Base-by-base conservation (phyloP, 2,888 invertebrate species). In the Hybos culiciformis region DNA sequence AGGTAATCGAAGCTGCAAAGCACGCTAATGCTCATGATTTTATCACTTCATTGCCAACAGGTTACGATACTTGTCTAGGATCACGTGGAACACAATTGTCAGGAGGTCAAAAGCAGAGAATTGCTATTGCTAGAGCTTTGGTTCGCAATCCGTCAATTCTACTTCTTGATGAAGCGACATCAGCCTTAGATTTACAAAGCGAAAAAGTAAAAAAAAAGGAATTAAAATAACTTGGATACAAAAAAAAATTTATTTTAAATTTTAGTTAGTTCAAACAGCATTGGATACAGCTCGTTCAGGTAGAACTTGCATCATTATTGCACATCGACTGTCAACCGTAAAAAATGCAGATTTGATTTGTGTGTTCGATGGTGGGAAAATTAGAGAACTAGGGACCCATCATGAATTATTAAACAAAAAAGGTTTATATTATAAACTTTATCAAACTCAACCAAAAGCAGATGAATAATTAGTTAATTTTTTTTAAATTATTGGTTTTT, bases 41-140 rank as follows among this genome's bases (percentile, higher is more conserved):
- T 54, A 80, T 88, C 40, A 66, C 75, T 20, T 73, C 78, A 4
- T 60, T 87, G 47, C 87, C 87, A 9, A 59, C 81, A 76, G 81
- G 80, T 12, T 84, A 85, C 57, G 76, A 83, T 11, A 84, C 84
- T 0, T 72, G 77, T 21, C 72, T 84, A 48, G 84, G 84, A 29
- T 75, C 80, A 14, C 77, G 81, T 53, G 85, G 86, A 3, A 80
- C 83, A 0, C 84, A 84, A 50, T 62, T 86, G 24, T 82, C 80
- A 0, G 90, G 90, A 9, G 90, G 90, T 0, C 90, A 91, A 63
- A 90, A 90, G 59, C 90, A 90, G 59, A 69, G 88, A 43, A 82
- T 91, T 36, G 85, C 85, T 9, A 85, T 86, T 48, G 86, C 86
- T 0, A 70, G 86, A 37, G 85, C 86, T 0, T 67, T 86, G 23